These are phyloP conservation scores for Crossocerus cetratus DNA, from an alignment of 2,888 invertebrate species.

Conservation along the genomic window DNA sequence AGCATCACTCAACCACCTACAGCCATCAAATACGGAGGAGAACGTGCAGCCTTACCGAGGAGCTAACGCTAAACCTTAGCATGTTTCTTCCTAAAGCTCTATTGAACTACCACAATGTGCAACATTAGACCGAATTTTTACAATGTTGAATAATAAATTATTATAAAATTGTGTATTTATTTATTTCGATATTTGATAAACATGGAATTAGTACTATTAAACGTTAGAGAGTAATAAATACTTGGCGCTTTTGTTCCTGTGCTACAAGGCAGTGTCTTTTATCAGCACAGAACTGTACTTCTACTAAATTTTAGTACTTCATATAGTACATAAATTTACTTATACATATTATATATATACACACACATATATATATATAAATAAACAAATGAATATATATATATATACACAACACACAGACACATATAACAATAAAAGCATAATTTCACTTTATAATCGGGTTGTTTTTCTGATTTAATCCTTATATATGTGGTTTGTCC, in stretches of 20 bases:
- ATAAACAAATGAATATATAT: constrained; percentile 49
- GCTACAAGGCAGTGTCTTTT: constrained; percentile 42
- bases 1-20: constrained; percentile 65
- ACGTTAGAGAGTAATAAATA: constrained; percentile 54
- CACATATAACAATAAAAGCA: constrained; percentile 63
- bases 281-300: constrained; percentile 61
- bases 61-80: constrained; percentile 73
- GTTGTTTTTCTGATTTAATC: constrained; percentile 59
- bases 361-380: constrained; percentile 45
- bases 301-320: constrained; percentile 66
- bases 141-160: constrained; percentile 76
- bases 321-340: constrained; percentile 66
- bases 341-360: constrained; percentile 60
- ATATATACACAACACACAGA: constrained; percentile 39
- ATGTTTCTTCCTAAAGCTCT: constrained; percentile 70
- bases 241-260: constrained; percentile 52
- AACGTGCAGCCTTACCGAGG: constrained; percentile 72
- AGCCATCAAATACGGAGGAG: constrained; percentile 66
- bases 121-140: constrained; percentile 74
- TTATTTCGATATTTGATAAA: constrained; percentile 70
- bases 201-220: constrained; percentile 67
- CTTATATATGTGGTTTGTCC: constrained; percentile 35
- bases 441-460: constrained; percentile 66
- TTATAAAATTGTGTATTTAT: constrained; percentile 76
- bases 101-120: constrained; percentile 62